A percentile compares a stretch with the other conserved stretches of the same genome.
These are phyloP conservation scores for Halcyon badia DNA, from an alignment of 2,797 vertebrate species.

Conservation along the genomic window DNA sequence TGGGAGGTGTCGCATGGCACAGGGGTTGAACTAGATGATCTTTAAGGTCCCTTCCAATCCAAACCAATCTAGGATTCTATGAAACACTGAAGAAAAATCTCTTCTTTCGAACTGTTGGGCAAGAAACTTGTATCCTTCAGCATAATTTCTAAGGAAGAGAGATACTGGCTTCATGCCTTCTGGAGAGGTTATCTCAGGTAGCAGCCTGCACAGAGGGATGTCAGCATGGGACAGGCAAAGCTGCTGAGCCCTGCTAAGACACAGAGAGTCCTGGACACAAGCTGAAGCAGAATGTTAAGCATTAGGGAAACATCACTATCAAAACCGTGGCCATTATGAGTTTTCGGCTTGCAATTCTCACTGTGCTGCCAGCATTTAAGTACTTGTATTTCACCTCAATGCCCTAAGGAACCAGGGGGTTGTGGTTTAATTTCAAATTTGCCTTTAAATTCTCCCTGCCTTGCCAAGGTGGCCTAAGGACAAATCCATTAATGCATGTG, in stretches of 20 bases:
- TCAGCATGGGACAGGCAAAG: neutral
- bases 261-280: neutral
- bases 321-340: neutral
- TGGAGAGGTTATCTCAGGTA: conserved; percentile 15
- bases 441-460: conserved; percentile 5
- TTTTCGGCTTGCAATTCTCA: neutral
- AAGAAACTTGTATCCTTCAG: neutral
- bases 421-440: conserved; percentile 38
- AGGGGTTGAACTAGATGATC: too few relatives aligned
- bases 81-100: neutral
- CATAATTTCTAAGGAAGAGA: neutral
- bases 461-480: conserved; percentile 52
- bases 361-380: neutral
- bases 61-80: too few relatives aligned
- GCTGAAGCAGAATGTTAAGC: neutral
- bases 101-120: neutral
- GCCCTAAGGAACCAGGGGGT: neutral
- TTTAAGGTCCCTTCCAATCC: too few relatives aligned
- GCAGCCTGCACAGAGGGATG: neutral
- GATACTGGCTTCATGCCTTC: neutral
- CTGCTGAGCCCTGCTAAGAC: neutral
- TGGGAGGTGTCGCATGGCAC: too few relatives aligned
- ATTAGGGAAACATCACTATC: neutral
- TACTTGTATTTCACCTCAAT: neutral
- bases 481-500: conserved; percentile 30